Conservation (phyloP, 2,113 vertebrate species). For the Hyperopisus bebe region DNA sequence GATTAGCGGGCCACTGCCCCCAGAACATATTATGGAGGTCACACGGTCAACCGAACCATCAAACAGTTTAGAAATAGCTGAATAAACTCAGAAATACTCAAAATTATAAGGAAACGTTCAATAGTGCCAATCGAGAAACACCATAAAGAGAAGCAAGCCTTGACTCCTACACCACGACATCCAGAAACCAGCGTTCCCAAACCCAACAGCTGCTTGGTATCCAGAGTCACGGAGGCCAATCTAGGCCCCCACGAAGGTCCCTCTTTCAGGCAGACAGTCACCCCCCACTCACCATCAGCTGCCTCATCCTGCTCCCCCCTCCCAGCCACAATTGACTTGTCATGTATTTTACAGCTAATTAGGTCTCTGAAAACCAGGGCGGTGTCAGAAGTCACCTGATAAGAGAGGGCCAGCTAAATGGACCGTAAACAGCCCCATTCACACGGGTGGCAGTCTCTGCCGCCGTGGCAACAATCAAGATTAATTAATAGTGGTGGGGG, state of each 20-base stretch:
- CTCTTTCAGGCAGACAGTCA: slow-evolving; percentile 49
- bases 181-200: not conserved
- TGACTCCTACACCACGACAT: not conserved
- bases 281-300: slow-evolving; percentile 21
- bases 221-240: slow-evolving; percentile 2
- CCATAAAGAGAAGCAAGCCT: not conserved
- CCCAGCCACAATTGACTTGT: slow-evolving; percentile 63
- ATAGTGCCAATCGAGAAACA: not conserved
- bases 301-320: slow-evolving; percentile 41
- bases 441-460: slow-evolving; percentile 50
- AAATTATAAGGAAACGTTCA: not conserved
- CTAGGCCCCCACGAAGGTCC: slow-evolving; percentile 51
- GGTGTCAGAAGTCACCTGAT: slow-evolving; percentile 55
- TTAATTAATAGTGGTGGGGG: slow-evolving; percentile 52
- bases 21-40: not conserved
- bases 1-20: not conserved
- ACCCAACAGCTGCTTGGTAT: slow-evolving; percentile 13
- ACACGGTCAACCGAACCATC: not conserved
- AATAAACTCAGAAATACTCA: not conserved
- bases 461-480: slow-evolving; percentile 51
- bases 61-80: not conserved
- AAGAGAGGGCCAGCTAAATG: slow-evolving; percentile 60
- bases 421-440: slow-evolving; percentile 61
- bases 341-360: slow-evolving; percentile 73
- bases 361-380: slow-evolving; percentile 52